Base-by-base conservation (phyloP, 2,797 vertebrate species). In the Tragopan temminckii region DNA sequence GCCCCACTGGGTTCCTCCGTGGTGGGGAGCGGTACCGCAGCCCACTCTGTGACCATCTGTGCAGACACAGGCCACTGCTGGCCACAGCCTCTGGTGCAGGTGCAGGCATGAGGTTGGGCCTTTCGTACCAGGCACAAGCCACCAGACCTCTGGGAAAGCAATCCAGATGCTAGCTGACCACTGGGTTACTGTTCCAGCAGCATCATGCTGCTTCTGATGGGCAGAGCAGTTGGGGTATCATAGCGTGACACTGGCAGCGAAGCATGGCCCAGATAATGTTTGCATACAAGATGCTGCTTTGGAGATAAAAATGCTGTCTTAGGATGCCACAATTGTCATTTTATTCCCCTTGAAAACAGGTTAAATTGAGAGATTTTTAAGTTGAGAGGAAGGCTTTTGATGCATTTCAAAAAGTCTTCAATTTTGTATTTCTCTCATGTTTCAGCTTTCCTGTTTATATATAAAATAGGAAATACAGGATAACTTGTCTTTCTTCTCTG, bases 71-170 rank as follows among this genome's bases (percentile, higher is more conserved):
- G 78, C 77, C n/a, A 33, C 91, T 59, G 85, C 89, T 1, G 1
- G 50, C 91, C 33, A 75, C 29, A 70, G 48, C 38, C 63, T 52
- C 90, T 79, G 63, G 43, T 57, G 68, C 84, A 29, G 71, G 68
- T 57, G 69, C 46, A 0, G 0, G 67, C 1, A 1, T 80, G 82
- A 77, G 95, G 71, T 84, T 70, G 86, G 31, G 25, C 61, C 84
- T 87, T 93, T 90, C 71, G 67, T 77, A 64, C 63, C 52, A 19
- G 43, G 87, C 42, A 87, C 94, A 94, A 94, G 82, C 76, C 84
- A 64, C 25, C 86, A 80, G 78, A 79, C 67, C 67, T 72, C 57
- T 88, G 88, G 90, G 78, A 95, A 91, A 94, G 74, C 88, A 95
- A 94, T 75, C 82, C 89, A 80, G 62, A 31, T 27, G 27, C 38